A percentile compares a stretch with the other conserved stretches of the same genome.
phyloP scores from a whole-genome alignment of 1,140 invertebrate genomes.

The Rhopalosiphum padi region DNA sequence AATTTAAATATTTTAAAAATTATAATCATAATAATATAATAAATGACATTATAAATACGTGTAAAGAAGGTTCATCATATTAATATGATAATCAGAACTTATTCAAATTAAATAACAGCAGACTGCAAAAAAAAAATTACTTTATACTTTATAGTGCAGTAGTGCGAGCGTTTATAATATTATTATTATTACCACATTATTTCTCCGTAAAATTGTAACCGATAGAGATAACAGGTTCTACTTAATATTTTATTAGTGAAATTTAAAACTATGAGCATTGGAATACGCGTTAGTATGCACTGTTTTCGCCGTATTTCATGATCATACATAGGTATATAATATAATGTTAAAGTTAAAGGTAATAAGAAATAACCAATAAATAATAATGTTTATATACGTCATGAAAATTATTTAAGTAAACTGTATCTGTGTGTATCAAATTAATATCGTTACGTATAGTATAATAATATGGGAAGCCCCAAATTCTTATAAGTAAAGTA shows the following conservation, averaged over 20 bases:
- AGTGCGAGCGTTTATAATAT: not conserved
- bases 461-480: not conserved
- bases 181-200: not conserved
- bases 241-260: conserved; percentile 9
- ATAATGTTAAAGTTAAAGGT: not conserved
- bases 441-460: not conserved
- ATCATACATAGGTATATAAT: not conserved
- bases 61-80: not conserved
- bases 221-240: not conserved
- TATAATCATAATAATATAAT: not conserved
- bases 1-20: not conserved
- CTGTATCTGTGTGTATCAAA: not conserved
- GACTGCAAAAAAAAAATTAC: not conserved
- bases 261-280: not conserved
- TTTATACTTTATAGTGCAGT: not conserved
- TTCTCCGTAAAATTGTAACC: not conserved
- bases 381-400: not conserved
- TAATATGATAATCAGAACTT: not conserved
- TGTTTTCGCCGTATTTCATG: not conserved
- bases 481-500: not conserved
- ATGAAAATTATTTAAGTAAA: not conserved
- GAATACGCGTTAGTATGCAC: not conserved
- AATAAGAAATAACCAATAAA: not conserved
- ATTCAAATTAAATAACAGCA: not conserved
- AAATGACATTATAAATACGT: not conserved